Base-by-base conservation (phyloP, 2,113 vertebrate genomes). In the Centrocercus urophasianus region DNA sequence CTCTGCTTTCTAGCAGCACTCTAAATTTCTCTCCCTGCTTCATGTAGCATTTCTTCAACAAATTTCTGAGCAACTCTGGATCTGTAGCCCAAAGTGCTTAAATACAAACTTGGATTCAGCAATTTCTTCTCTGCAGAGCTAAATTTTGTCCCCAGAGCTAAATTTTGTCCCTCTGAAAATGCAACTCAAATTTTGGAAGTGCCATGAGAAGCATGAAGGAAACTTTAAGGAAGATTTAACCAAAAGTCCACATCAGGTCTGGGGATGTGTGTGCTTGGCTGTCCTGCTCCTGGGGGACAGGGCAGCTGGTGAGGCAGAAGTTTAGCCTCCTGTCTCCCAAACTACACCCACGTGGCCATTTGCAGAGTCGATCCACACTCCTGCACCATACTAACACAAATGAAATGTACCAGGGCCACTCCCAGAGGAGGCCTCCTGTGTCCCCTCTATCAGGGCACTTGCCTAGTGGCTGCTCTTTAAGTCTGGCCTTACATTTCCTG, bases 401-500 rank as follows among this genome's bases (percentile, higher is more conserved):
- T 18, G 48, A 66, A 71, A 54, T 7, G 6, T 3, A 38, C 50
- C 66, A 63, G 65, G 56, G 59, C 52, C 63, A 16, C 40, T 47
- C 3, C 1, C n/a, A 32, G 61, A 84, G n/a, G 27, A 82, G 27
- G 54, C 25, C 40, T 90, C 80, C 34, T 3, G 0, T 5, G 24
- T 61, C 45, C 70, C 57, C 1, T 1, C 56, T 14, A 2, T 3
- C 47, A 82, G 43, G 13, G 40, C 4, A 2, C 20, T 47, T 11
- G 20, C 66, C 32, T 70, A 52, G 40, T 11, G 25, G 36, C 3
- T n/a, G 47, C 65, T 22, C n/a, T 83, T 70, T 3, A 57, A n/a
- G 16, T 69, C 45, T 19, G 65, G 21, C 13, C 98, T 98, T 96
- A 99, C 99, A 93, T 98, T 98, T 99, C 92, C 98, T 98, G 3